phyloP scores from a whole-genome alignment of 2,797 vertebrate genomes.

The Coregonus sp. region DNA sequence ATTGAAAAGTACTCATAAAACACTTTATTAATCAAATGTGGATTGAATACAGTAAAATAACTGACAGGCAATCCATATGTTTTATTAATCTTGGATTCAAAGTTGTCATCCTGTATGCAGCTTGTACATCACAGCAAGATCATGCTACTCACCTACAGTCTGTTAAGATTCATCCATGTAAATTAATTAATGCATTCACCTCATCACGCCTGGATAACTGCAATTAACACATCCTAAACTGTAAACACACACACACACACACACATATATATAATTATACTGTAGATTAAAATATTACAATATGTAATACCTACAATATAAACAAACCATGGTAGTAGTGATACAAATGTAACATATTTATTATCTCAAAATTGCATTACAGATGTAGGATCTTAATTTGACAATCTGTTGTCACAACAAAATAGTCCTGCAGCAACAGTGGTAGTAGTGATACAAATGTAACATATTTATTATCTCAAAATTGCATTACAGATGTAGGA shows the following conservation, averaged over 20 bases:
- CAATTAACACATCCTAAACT: background rate
- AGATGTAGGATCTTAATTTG: too few species aligned
- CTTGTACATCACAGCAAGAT: background rate
- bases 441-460: background rate
- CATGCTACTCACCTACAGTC: too few species aligned
- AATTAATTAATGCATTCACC: background rate
- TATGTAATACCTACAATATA: background rate
- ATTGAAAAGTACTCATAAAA: background rate
- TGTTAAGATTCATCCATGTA: background rate
- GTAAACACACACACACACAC: background rate
- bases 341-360: background rate
- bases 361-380: slow-evolving; percentile 4
- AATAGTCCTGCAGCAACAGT: too few species aligned
- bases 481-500: background rate
- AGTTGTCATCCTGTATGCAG: background rate
- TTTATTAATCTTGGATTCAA: background rate
- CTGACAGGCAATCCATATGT: background rate
- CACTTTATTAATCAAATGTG: background rate
- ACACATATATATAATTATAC: too few species aligned
- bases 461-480: slow-evolving; percentile 1
- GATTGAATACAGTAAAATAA: background rate
- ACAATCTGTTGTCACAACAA: too few species aligned
- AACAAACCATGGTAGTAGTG: background rate
- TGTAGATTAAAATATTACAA: too few species aligned
- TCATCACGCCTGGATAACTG: background rate